Evolutionary conservation across 2,797 vertebrate species (phyloP), one percentile per base, ranked within the genome.

Genomic region (Dendrocincla tyrannina): DNA sequence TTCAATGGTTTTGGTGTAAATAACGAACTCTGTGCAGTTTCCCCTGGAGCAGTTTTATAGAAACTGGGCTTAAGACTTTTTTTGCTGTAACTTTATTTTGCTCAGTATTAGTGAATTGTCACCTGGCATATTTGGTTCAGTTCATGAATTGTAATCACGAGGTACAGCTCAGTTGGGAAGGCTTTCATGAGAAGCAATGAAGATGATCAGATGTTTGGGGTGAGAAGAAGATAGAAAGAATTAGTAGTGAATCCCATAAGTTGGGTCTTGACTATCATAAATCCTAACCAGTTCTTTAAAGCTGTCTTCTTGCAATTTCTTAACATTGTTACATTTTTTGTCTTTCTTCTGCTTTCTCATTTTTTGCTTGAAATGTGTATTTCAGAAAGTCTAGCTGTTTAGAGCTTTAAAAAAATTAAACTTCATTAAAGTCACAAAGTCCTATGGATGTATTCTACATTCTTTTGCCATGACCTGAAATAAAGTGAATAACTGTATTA

Each of bases 1-100:
- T 84, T 47, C 12, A 12, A 5, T n/a, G 17, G 8, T 25, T 59
- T 81, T 70, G 9, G 9, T 66, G 28, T 55, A n/a, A 0, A 0
- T 55, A 20, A 30, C 13, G 7, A 85, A 35, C 6, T 90, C 5
- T 1, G 2, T 58, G 18, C 10, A 35, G 3, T 66, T 44, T 75
- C 7, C 17, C 6, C 19, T 28, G 14, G 32, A 20, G 69, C n/a
- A 78, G 4, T 53, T 79, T 63, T 60, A 8, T 19, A 17, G 41
- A 78, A 37, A 17, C 7, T 42, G 9, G 1, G 11, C n/a, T n/a
- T 25, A n/a, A 69, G 47, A 17, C 10, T 37, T n/a, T 32, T 41
- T 49, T 37, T 63, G 5, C 30, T 72, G 10, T 68, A 32, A 64
- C 15, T 53, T 76, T 20, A 20, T 39, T 77, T 87, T 81, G 8